These are phyloP conservation scores for Platycheirus rosarum DNA, from an alignment of 2,888 invertebrate genomes.

Conservation along the genomic window DNA sequence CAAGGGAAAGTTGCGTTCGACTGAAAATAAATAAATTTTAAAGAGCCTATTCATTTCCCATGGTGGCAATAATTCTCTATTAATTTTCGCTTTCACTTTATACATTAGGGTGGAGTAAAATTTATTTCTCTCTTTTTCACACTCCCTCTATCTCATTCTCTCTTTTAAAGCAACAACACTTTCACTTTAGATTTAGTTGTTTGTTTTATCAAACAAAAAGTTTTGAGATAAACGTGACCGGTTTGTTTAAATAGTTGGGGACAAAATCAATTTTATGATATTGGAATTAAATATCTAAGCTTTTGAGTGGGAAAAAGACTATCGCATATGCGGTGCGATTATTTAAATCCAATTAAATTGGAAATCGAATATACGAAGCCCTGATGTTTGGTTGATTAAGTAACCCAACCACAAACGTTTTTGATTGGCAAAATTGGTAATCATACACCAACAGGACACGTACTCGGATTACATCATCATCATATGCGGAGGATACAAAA, in stretches of 20 bases:
- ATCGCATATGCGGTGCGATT: conserved; percentile 31
- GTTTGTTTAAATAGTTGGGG: no score
- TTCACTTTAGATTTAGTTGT: conserved; percentile 53
- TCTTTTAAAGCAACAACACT: conserved; percentile 26
- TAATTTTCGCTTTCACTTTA: conserved; percentile 65
- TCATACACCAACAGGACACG: conserved; percentile 28
- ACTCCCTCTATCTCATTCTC: neutral
- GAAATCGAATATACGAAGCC: conserved; percentile 12
- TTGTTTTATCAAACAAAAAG: conserved; percentile 50
- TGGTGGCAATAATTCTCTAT: conserved; percentile 19
- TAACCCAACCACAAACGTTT: neutral
- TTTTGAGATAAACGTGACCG: conserved; percentile 1
- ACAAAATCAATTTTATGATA: no score
- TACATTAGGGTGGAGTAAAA: conserved; percentile 34
- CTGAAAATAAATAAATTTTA: no score
- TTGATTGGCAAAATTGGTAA: conserved; percentile 44
- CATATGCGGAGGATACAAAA: conserved; percentile 30
- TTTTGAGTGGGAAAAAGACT: neutral
- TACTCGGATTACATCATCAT: conserved; percentile 55
- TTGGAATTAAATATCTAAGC: no score
- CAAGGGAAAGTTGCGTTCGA: neutral
- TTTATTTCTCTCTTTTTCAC: no score
- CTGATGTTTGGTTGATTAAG: conserved; percentile 29
- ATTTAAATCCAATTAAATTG: conserved; percentile 55
- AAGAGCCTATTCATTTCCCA: conserved; percentile 12